Conservation (phyloP, 2,888 invertebrate genomes). For the Tenthredo notha region DNA sequence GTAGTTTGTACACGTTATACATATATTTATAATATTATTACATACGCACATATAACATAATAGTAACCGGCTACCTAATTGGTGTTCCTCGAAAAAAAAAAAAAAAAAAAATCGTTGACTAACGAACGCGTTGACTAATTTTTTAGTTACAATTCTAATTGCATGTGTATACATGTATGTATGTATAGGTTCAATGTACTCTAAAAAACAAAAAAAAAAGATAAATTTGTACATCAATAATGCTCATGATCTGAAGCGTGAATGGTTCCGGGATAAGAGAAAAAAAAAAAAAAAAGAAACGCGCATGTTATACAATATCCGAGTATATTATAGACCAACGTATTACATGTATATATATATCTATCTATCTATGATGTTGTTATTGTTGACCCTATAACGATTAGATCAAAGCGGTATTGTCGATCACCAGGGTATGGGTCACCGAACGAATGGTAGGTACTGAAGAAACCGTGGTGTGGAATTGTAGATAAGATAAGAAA, state of each 20-base stretch:
- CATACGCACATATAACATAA: neutral
- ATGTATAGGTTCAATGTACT: neutral
- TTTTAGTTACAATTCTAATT: neutral
- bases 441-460: neutral
- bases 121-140: neutral
- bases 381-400: conserved; percentile 38
- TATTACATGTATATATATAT: no score
- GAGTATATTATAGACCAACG: neutral
- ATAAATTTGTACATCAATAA: neutral
- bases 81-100: neutral
- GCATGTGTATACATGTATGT: neutral
- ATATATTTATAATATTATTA: neutral
- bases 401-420: conserved; percentile 36
- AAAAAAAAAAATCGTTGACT: no score
- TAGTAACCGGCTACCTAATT: neutral
- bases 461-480: conserved; percentile 3
- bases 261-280: conserved; percentile 2
- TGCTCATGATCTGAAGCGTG: neutral
- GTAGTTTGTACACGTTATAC: no score
- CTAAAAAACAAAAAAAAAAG: neutral
- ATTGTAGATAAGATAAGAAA: neutral
- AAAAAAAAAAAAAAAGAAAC: neutral
- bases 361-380: neutral
- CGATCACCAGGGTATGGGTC: neutral
- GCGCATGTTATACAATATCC: neutral